Percentiles rank a stretch among this genome's conserved stretches.
Conservation (phyloP, 2,797 vertebrate species). For the Poliocrania exsul region DNA sequence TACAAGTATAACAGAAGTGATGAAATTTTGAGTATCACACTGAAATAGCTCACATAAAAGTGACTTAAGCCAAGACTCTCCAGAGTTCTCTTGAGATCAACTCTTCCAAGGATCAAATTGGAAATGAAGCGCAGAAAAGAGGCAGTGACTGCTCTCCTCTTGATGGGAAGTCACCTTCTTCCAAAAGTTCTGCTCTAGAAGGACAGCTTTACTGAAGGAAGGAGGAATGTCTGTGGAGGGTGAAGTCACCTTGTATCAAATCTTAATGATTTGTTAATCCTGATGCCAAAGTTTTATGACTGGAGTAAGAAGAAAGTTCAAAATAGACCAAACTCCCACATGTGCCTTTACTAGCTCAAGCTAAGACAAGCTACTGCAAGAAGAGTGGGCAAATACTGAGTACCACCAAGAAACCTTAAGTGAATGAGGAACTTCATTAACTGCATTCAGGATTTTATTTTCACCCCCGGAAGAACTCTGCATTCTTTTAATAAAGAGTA, state of each 20-base stretch:
- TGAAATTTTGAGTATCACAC: background rate
- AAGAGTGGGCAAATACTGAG: background rate
- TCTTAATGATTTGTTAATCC: background rate
- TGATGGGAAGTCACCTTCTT: background rate
- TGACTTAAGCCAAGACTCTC: background rate
- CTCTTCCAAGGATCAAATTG: background rate
- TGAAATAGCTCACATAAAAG: background rate
- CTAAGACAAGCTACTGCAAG: background rate
- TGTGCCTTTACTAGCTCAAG: background rate
- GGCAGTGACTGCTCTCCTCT: background rate
- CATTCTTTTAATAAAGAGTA: background rate
- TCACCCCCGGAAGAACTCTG: background rate
- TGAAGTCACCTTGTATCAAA: rapidly evolving
- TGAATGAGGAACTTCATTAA: background rate
- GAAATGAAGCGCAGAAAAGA: background rate
- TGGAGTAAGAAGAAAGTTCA: background rate
- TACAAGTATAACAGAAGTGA: background rate
- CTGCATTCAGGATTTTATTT: background rate
- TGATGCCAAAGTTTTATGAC: background rate
- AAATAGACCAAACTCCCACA: background rate
- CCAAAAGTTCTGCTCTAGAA: background rate
- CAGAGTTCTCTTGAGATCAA: background rate
- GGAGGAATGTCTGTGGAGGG: background rate
- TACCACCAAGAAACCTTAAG: background rate
- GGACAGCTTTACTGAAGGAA: background rate